Evolutionary conservation across 2,888 invertebrate genomes (phyloP).

Genomic region (Adelognathus sp.): DNA sequence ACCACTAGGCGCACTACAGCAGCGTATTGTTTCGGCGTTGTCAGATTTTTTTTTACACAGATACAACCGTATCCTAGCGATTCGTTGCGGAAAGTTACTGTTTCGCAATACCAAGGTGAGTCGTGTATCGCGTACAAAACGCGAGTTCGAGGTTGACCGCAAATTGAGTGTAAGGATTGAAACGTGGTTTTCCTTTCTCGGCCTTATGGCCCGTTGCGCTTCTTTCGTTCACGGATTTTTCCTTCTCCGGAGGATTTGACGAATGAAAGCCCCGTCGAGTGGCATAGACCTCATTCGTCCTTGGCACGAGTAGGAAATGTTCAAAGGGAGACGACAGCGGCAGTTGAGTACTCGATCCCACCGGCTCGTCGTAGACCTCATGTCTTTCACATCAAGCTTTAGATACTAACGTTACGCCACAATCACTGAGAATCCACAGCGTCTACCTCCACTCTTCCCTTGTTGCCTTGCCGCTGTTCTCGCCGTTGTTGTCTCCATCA

Average conservation of each 20-base stretch:
- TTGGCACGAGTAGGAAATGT: constrained; percentile 6
- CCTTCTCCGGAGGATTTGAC: constrained; percentile 6
- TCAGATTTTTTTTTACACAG: too few relatives aligned
- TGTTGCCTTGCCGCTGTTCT: neutral
- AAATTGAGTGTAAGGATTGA: constrained; percentile 19
- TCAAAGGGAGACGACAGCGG: constrained; percentile 10
- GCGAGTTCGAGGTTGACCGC: neutral
- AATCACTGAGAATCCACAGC: neutral
- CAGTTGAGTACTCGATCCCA: constrained; percentile 5
- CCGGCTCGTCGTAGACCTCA: constrained; percentile 29
- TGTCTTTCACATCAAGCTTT: constrained; percentile 36
- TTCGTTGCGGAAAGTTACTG: neutral
- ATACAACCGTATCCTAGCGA: neutral
- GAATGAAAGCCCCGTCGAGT: constrained; percentile 22
- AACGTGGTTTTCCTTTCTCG: neutral
- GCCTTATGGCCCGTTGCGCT: neutral
- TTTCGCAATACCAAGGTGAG: neutral
- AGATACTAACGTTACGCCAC: neutral
- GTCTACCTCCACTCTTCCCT: constrained; percentile 8
- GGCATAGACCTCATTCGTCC: neutral
- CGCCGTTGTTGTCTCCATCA: neutral
- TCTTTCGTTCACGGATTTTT: neutral
- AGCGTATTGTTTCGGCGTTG: too few relatives aligned
- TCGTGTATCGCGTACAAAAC: neutral
- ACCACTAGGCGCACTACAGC: too few relatives aligned